These are phyloP conservation scores for Aptenodytes forsteri DNA, from an alignment of 2,113 vertebrate species.

Conservation along the genomic window DNA sequence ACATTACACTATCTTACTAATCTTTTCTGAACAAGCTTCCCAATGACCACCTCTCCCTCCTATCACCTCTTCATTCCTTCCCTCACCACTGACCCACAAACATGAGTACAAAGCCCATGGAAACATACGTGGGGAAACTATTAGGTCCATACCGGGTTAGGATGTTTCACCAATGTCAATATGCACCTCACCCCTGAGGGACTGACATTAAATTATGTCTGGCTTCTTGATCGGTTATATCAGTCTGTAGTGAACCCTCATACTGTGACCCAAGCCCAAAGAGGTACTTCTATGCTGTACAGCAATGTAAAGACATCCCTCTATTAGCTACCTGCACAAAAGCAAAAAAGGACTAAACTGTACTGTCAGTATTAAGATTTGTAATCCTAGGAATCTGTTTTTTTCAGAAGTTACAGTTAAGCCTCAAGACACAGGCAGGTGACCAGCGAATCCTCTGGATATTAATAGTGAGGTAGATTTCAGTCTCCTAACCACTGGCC, in stretches of 20 bases:
- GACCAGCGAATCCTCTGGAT: neutral
- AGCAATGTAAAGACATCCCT: neutral
- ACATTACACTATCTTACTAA: neutral
- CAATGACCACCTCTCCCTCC: neutral
- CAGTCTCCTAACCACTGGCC: neutral
- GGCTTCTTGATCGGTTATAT: neutral
- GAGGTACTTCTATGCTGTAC: neutral
- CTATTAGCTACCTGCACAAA: neutral
- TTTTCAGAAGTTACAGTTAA: neutral
- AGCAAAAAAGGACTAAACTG: neutral
- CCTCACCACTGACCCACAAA: neutral
- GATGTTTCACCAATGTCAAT: neutral
- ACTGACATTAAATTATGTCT: neutral
- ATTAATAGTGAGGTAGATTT: neutral
- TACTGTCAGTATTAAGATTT: neutral
- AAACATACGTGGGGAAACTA: neutral
- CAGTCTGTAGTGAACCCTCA: neutral
- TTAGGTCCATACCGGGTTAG: neutral
- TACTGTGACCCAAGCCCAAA: neutral
- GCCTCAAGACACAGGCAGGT: neutral
- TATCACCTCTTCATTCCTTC: neutral
- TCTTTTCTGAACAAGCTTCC: neutral
- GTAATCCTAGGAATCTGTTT: neutral
- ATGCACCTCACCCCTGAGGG: neutral
- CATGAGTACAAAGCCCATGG: fast-evolving